Percentiles rank a stretch among this genome's conserved stretches.
Evolutionary conservation across 2,888 invertebrate species (phyloP).

Genomic region (Perizoma affinitatum): DNA sequence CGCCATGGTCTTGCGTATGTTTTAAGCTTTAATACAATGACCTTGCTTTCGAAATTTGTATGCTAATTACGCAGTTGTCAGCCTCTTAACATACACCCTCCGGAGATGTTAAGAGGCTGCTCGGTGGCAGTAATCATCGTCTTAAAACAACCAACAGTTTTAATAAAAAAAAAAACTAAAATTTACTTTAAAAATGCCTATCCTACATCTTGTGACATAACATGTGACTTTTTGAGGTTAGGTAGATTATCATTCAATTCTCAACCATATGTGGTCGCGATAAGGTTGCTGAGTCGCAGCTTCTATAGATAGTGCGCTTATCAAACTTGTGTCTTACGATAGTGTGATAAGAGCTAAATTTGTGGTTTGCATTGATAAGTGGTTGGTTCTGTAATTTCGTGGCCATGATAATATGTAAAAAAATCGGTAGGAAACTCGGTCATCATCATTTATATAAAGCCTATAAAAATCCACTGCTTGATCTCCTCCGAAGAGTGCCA

Average conservation of each 20-base stretch:
- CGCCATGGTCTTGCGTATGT: too few relatives aligned
- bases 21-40: too few relatives aligned
- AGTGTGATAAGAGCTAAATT: slow-evolving; percentile 20
- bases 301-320: slow-evolving; percentile 18
- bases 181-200: not conserved
- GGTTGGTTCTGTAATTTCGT: slow-evolving; percentile 17
- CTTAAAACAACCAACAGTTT: too few relatives aligned
- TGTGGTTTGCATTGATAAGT: slow-evolving; percentile 14
- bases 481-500: too few relatives aligned
- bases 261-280: slow-evolving; percentile 8
- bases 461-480: too few relatives aligned
- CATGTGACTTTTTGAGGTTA: slow-evolving; percentile 36
- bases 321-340: slow-evolving; percentile 23
- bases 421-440: not conserved
- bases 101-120: too few relatives aligned
- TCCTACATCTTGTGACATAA: slow-evolving; percentile 11
- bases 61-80: too few relatives aligned
- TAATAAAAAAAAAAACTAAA: too few relatives aligned
- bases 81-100: too few relatives aligned
- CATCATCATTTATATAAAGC: too few relatives aligned
- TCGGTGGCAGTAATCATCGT: too few relatives aligned
- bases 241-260: slow-evolving; percentile 17
- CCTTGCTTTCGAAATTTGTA: too few relatives aligned
- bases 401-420: slow-evolving; percentile 19
- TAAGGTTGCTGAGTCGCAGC: slow-evolving; percentile 14